Evolutionary conservation across 2,888 invertebrate genomes (phyloP).

Genomic region (Acronicta alni): DNA sequence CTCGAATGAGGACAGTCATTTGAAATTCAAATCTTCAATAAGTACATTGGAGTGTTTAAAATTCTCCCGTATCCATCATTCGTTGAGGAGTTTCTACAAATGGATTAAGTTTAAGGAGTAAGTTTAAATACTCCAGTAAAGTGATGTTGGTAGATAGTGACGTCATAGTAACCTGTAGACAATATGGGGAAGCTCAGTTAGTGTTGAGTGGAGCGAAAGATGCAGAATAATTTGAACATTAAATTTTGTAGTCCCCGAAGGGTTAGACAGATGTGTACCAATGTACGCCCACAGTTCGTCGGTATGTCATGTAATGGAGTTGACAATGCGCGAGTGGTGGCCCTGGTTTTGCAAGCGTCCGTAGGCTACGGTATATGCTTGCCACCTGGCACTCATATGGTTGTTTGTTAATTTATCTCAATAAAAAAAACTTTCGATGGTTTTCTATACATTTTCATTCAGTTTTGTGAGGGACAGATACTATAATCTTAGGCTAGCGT

Average conservation of each 20-base stretch:
- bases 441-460: too few species aligned
- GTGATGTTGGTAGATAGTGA: constrained; percentile 32
- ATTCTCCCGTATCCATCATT: constrained; percentile 54
- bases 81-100: constrained; percentile 47
- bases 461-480: too few species aligned
- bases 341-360: too few species aligned
- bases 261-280: too few species aligned
- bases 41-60: constrained; percentile 62
- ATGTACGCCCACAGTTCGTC: too few species aligned
- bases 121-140: constrained; percentile 54
- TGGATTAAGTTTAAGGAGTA: constrained; percentile 54
- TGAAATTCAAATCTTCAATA: constrained; percentile 75
- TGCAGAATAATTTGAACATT: background rate
- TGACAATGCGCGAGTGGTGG: too few species aligned
- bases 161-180: constrained; percentile 31
- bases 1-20: constrained; percentile 58
- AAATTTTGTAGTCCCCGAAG: background rate
- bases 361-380: too few species aligned
- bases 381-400: too few species aligned
- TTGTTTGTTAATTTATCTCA: too few species aligned
- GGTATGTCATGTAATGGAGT: too few species aligned
- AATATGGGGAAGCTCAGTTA: constrained; percentile 12
- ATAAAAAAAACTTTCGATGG: too few species aligned
- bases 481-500: too few species aligned
- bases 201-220: constrained; percentile 6